Base-by-base conservation (phyloP, 2,888 invertebrate genomes). In the Andrena bicolor region DNA sequence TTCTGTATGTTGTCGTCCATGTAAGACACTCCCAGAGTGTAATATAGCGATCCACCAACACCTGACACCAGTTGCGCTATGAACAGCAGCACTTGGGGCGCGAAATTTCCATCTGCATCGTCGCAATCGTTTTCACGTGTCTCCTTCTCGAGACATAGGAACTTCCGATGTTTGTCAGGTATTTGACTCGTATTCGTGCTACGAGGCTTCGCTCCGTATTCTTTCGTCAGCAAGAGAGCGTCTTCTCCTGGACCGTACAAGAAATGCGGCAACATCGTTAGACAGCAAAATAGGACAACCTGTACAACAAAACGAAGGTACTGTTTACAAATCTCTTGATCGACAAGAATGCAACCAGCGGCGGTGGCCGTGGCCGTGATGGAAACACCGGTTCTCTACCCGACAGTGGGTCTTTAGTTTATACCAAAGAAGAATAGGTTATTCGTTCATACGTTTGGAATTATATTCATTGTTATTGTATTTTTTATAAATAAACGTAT, bases 1-100 rank as follows among this genome's bases (percentile, higher is more conserved):
- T 96, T 96, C 89, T 96, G 96, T n/a, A 96, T 96, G 89, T 97
- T 97, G 90, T 97, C 97, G 90, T 97, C 97, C 96, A 97, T 96
- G 90, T 97, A 97, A 1, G 96, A 95, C 0, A 96, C 95, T 2
- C 97, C 97, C 16, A 97, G 94, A 0, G 96, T 96, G 89, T 96
- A 96, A 90, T 96, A 96, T 0, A 97, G 93, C 0, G 96, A 96
- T 49, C 96, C 96, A 28, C 97, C 97, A 58, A 97, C 95, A 1
- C 97, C 97, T 1, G 96, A 96, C 60, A 97, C 95, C 75, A 97
- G 95, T 91, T 97, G 96, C 0, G 97, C 97, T 7, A 95, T 90
- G 89, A 97, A 96, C 13, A 97, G 94, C 41, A 97, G 94, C 26
- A 95, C 93, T 80, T 96, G 95, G 0, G 96, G 96, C 0, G 96